Evolutionary conservation across 2,888 invertebrate species (phyloP).

Genomic region (Euplagia quadripunctaria): DNA sequence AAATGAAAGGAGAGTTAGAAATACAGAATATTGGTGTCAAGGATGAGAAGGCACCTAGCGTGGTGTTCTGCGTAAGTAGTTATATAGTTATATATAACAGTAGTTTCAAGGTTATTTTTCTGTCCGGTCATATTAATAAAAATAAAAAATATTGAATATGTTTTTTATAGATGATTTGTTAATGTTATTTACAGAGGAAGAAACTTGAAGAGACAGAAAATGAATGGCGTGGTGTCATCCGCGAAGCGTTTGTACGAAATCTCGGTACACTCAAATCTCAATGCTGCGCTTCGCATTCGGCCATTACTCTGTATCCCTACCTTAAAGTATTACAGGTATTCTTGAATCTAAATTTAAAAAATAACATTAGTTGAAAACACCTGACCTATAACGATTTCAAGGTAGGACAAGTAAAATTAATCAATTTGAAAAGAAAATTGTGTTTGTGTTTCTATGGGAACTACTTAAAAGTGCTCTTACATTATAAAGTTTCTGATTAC

Average conservation of each 20-base stretch:
- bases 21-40: slow-evolving; percentile 88
- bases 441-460: no score
- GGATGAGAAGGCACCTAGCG: slow-evolving; percentile 64
- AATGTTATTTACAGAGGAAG: slow-evolving; percentile 81
- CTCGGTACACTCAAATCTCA: slow-evolving; percentile 89
- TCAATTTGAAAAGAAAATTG: no score
- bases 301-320: slow-evolving; percentile 91
- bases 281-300: slow-evolving; percentile 84
- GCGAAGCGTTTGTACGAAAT: slow-evolving; percentile 90
- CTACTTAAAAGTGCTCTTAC: no score
- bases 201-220: slow-evolving; percentile 88
- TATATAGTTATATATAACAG: slow-evolving; percentile 25
- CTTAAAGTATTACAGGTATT: slow-evolving; percentile 87
- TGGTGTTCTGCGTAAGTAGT: slow-evolving; percentile 75
- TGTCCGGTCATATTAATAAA: no score
- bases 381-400: no score
- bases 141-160: not conserved
- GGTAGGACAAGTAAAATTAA: no score
- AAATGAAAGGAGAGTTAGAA: slow-evolving; percentile 89
- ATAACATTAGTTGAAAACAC: no score
- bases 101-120: no score
- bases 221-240: slow-evolving; percentile 89
- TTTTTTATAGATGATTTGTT: not conserved
- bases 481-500: no score
- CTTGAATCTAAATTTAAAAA: not conserved